phyloP scores from a whole-genome alignment of 2,888 invertebrate genomes.

The Cryptocheilus praepositus region DNA sequence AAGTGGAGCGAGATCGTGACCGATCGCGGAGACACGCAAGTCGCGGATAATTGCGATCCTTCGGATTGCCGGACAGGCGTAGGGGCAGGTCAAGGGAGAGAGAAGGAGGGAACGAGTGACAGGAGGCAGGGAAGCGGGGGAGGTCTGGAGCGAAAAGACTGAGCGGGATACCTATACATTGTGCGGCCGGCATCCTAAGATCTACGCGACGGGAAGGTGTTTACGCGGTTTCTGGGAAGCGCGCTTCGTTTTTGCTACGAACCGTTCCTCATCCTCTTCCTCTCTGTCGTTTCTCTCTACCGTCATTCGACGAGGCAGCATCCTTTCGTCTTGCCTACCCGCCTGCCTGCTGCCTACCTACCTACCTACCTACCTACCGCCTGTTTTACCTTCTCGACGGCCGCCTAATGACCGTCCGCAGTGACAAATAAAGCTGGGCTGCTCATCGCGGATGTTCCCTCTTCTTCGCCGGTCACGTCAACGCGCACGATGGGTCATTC shows the following conservation, averaged over 20 bases:
- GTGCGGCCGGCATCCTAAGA: constrained; percentile 62
- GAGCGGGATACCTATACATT: constrained; percentile 33
- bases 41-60: constrained; percentile 51
- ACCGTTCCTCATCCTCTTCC: constrained; percentile 36
- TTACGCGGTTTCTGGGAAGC: constrained; percentile 67
- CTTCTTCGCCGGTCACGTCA: background rate
- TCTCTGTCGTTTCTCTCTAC: constrained; percentile 9
- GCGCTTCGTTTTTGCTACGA: constrained; percentile 59
- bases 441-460: constrained; percentile 49
- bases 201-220: constrained; percentile 60
- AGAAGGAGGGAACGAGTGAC: constrained; percentile 6
- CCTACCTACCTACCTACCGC: constrained; percentile 10
- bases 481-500: constrained; percentile 2
- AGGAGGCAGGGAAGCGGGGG: constrained; percentile 13
- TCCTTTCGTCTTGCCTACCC: constrained; percentile 33
- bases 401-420: constrained; percentile 62
- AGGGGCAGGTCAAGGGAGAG: constrained; percentile 13
- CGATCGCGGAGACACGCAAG: constrained; percentile 54
- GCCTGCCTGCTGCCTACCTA: no score
- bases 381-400: constrained; percentile 26
- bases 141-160: constrained; percentile 10
- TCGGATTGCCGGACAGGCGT: constrained; percentile 7
- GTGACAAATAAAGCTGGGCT: constrained; percentile 67
- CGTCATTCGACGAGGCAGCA: constrained; percentile 34
- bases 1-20: constrained; percentile 30